Evolutionary conservation across 2,797 vertebrate species (phyloP).

Genomic region (Glyptemys insculpta): DNA sequence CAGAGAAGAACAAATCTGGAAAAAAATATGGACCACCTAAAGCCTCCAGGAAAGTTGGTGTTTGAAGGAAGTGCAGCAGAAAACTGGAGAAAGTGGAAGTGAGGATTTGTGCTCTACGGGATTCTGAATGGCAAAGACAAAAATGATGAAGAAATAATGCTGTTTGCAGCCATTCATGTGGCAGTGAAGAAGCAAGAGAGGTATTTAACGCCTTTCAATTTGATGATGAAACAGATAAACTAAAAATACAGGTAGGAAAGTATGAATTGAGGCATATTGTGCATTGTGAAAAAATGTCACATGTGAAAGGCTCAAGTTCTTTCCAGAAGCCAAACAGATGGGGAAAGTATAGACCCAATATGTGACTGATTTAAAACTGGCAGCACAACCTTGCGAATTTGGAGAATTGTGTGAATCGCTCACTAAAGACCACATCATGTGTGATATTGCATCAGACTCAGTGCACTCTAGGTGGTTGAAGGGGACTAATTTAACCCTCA

Average conservation of each 20-base stretch:
- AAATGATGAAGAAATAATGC: neutral
- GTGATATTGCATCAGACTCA: neutral
- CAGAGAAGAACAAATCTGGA: neutral
- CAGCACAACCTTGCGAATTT: neutral
- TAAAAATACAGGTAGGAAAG: neutral
- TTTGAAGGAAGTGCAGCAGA: neutral
- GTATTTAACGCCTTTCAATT: neutral
- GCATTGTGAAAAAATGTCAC: neutral
- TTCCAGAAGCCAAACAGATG: neutral
- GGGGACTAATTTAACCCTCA: neutral
- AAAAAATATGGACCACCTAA: neutral
- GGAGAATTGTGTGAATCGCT: neutral
- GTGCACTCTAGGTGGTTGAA: neutral
- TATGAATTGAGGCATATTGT: neutral
- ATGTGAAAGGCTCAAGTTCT: neutral
- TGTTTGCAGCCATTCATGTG: neutral
- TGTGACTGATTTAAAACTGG: neutral
- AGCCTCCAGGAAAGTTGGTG: neutral
- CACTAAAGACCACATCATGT: neutral
- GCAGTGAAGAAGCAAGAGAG: neutral
- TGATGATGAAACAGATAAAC: neutral
- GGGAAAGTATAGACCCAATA: neutral
- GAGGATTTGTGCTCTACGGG: neutral
- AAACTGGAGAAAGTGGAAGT: neutral
- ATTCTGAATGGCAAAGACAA: neutral